Evolutionary conservation across 2,113 vertebrate species (phyloP), one percentile per base, ranked within the genome.

Genomic region (Ceyx cyanopectus): DNA sequence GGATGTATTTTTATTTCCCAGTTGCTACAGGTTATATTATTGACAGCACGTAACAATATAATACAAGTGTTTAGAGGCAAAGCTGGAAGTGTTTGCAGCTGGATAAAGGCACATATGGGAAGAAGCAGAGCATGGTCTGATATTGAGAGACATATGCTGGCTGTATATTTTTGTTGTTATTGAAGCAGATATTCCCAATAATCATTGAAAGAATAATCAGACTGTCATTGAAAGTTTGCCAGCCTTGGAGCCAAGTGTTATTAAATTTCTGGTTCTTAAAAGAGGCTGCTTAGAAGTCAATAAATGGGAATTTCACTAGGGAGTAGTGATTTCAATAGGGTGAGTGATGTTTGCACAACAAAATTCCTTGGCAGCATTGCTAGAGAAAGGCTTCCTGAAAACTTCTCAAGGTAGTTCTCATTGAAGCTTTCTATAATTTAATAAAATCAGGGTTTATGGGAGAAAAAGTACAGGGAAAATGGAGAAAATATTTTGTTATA

Each of bases 1-100:
- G 88, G n/a, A 73, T 84, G 11, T 84, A 82, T 81, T 90, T 90
- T 93, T 65, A 48, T 94, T 88, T 92, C 88, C 82, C 77, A 57
- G 83, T 94, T 95, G 88, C 85, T 95, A 13, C 48, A 81, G 73
- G 58, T 66, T 90, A 0, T 81, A 24, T 85, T 93, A 93, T 73
- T 85, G 95, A 87, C 78, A 94, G 83, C 73, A 87, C 27, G 12
- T 79, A 93, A 92, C 80, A 78, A 65, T 86, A 29, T 41, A 70
- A 84, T 90, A 84, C 46, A 81, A 83, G 90, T 79, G 61, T 40
- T 61, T 87, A 65, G 65, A 83, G 63, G 57, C 73, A 95, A 78
- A 84, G 58, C 86, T 84, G 57, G 74, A 81, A 78, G 95, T 87
- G 68, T 87, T 93, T 94, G 88, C 95, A 95, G 77, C 93, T 95